A percentile compares a stretch with the other conserved stretches of the same genome.
These are phyloP conservation scores for Pungitius pungitius DNA, from an alignment of 2,113 vertebrate species.

Conservation along the genomic window DNA sequence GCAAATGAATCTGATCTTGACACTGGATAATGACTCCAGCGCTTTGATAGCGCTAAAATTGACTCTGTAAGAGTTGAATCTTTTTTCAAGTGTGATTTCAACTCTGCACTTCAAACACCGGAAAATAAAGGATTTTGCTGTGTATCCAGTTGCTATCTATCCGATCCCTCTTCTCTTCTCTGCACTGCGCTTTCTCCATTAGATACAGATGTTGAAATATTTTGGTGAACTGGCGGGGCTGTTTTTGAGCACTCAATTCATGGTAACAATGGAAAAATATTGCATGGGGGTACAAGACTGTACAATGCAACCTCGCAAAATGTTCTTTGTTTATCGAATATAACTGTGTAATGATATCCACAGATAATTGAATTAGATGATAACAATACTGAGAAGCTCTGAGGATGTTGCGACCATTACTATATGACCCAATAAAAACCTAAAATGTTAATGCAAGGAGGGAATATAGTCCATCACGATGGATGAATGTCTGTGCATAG, in stretches of 20 bases:
- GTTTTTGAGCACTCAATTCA: slow-evolving; percentile 62
- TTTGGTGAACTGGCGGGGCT: slow-evolving; percentile 58
- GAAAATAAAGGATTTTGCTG: no score
- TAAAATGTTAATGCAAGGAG: slow-evolving; percentile 28
- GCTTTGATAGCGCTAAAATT: no score
- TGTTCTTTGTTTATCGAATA: background rate
- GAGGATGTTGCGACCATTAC: background rate
- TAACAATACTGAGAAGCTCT: background rate
- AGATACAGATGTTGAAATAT: slow-evolving; percentile 76
- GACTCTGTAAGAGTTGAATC: no score
- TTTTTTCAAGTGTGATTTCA: no score
- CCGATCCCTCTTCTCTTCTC: slow-evolving; percentile 35
- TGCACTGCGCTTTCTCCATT: slow-evolving; percentile 66
- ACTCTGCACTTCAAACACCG: no score
- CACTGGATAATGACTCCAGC: no score
- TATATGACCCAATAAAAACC: slow-evolving; percentile 29
- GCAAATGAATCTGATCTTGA: no score
- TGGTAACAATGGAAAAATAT: slow-evolving; percentile 67
- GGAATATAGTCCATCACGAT: slow-evolving; percentile 13
- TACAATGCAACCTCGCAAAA: background rate
- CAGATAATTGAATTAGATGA: slow-evolving; percentile 12
- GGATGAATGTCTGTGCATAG: no score
- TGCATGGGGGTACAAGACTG: slow-evolving; percentile 1
- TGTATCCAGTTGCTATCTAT: slow-evolving; percentile 7
- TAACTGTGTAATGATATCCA: background rate